A percentile compares a stretch with the other conserved stretches of the same genome.
These are phyloP conservation scores for Halisarca cf. caerulea DNA, from an alignment of 37 sponge, comb jelly and placozoan genomes.

Conservation along the genomic window DNA sequence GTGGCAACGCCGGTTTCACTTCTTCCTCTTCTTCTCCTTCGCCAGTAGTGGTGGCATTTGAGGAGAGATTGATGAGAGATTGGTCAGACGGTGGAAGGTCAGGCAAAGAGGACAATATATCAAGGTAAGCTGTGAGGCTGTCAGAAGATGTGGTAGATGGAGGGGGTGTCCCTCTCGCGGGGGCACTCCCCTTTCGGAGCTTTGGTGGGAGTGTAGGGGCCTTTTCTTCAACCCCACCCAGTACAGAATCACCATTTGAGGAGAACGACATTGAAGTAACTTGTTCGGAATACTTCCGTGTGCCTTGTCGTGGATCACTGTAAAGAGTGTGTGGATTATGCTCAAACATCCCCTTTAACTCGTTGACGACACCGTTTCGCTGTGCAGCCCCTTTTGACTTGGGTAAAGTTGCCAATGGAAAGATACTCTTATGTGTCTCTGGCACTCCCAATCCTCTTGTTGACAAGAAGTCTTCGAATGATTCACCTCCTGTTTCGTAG, in stretches of 20 bases:
- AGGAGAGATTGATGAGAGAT: not conserved
- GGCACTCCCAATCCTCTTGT: not conserved
- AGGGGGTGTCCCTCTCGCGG: not conserved
- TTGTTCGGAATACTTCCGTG: not conserved
- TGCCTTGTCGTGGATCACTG: not conserved
- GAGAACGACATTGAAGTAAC: not conserved
- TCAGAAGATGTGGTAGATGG: not conserved
- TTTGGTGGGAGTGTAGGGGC: conserved; percentile 17
- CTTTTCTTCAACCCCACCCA: not conserved
- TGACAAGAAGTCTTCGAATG: conserved; percentile 11
- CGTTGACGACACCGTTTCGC: conserved; percentile 2
- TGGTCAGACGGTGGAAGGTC: not conserved
- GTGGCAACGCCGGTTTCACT: conserved; percentile 8
- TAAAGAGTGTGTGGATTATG: not conserved
- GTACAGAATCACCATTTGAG: not conserved
- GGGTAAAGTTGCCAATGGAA: conserved; percentile 5
- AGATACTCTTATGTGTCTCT: not conserved
- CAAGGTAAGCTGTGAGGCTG: not conserved
- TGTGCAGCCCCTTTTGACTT: not conserved
- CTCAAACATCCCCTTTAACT: conserved; percentile 8
- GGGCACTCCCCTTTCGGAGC: not conserved
- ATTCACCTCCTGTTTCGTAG: not conserved
- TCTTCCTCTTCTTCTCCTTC: conserved; percentile 15
- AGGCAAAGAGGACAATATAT: conserved; percentile 2
- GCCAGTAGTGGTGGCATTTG: not conserved